A percentile compares a stretch with the other conserved stretches of the same genome.
Conservation (phyloP, 2,888 invertebrate species). For the Cyclophora punctaria region DNA sequence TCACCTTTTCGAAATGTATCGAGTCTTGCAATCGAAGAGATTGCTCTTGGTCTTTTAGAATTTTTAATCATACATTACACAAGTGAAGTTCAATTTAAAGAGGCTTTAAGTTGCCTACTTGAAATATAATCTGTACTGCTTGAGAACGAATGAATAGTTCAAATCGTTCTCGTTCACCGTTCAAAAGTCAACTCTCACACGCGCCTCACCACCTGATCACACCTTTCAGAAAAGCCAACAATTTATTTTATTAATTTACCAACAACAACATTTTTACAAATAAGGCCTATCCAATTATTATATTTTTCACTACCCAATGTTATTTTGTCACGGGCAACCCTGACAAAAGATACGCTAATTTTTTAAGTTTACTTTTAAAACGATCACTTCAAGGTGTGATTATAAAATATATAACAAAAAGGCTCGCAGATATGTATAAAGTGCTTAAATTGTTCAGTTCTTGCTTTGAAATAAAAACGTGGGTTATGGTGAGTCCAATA, state of each 20-base stretch:
- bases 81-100: no score
- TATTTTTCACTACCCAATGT: conserved; percentile 30
- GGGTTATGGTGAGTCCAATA: conserved; percentile 3
- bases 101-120: no score
- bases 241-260: conserved; percentile 39
- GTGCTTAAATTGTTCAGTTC: conserved; percentile 18
- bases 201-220: no score
- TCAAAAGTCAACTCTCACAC: no score
- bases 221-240: conserved; percentile 35
- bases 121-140: no score
- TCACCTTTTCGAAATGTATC: no score
- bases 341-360: conserved; percentile 22
- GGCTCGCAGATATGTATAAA: conserved; percentile 24
- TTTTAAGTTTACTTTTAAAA: conserved; percentile 15
- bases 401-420: conserved; percentile 19
- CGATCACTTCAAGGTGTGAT: conserved; percentile 17
- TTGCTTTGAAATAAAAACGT: conserved; percentile 10
- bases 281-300: conserved; percentile 43
- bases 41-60: no score
- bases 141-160: no score
- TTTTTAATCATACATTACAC: no score
- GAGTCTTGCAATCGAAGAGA: no score
- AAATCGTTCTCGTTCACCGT: no score
- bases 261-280: conserved; percentile 48
- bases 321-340: conserved; percentile 18